Base-by-base conservation (phyloP, 2,888 invertebrate genomes). In the Nebria salina region DNA sequence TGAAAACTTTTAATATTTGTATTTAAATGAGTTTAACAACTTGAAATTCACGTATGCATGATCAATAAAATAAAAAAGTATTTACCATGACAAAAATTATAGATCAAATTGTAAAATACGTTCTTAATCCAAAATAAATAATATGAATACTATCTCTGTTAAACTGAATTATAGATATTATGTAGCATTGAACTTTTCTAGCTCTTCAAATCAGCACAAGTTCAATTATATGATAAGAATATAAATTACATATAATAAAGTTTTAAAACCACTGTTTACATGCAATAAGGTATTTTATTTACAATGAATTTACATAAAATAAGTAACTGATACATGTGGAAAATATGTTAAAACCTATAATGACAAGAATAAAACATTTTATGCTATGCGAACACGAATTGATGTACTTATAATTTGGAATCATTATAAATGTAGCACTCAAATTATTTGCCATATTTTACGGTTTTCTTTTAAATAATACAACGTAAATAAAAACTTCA, bases 181-280 rank as follows among this genome's bases (percentile, higher is more conserved):
- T 54, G 13, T 54, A 54, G 54, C 54, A 54, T 54, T 54, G 54
- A 54, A 54, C 7, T 54, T 54, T 54, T 6, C 54, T 54, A 54
- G 54, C 13, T 54, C 54, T 54, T 54, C 54, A 54, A 54, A 11
- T 54, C 54, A 54, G 54, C 6, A 54, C 54, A 54, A 54, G 54
- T 54, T 54, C 54, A 54, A 54, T 54, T 54, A 54, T 54, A 54
- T 54, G 54, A 54, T 54, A 54, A 54, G 54, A 54, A 54, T 54
- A 54, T 8, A 54, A 54, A 54, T 54, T 2, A 54, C 54, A 54
- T 54, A 13, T 54, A 54, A 54, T 54, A 8, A 54, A 6, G 54
- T 54, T 54, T 54, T 54, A 54, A 54, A 54, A 54, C 54, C 54
- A 4, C 54, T 54, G 54, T 54, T 54, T 54, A 54, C 54, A 54